Percentiles rank a stretch among this genome's conserved stretches.
These are phyloP conservation scores for Eubucco bourcierii DNA, from an alignment of 2,113 vertebrate species.

Conservation along the genomic window DNA sequence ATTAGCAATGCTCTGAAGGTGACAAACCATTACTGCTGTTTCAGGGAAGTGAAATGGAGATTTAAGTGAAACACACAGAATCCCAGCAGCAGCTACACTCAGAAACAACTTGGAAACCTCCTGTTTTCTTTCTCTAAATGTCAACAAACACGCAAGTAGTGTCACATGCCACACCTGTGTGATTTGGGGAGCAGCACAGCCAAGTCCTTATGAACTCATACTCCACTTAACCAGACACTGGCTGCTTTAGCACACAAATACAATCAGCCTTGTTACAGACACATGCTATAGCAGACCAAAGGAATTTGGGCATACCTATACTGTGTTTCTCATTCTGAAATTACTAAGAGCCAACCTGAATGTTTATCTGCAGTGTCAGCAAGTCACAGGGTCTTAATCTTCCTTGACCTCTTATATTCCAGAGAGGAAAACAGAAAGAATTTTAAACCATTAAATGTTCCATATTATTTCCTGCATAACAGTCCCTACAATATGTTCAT, in stretches of 20 bases:
- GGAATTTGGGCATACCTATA: background rate
- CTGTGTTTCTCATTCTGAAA: background rate
- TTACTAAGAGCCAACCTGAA: background rate
- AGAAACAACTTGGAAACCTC: background rate
- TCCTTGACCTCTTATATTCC: background rate
- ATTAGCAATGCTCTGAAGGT: background rate
- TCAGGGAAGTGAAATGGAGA: background rate
- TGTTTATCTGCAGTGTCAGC: background rate
- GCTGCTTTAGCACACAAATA: background rate
- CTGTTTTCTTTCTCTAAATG: background rate
- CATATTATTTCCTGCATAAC: background rate
- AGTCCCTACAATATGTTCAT: background rate
- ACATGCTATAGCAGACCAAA: background rate
- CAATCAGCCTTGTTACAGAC: background rate
- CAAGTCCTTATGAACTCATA: background rate
- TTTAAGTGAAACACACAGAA: background rate
- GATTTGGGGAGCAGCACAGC: background rate
- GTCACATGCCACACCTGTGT: background rate
- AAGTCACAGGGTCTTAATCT: background rate
- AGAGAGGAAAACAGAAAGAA: background rate
- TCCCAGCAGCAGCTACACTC: background rate
- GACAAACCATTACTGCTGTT: background rate
- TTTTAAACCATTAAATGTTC: background rate
- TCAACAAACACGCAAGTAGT: background rate
- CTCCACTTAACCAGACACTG: background rate